phyloP scores from a whole-genome alignment of 2,113 vertebrate species.

The Sciurus niger region DNA sequence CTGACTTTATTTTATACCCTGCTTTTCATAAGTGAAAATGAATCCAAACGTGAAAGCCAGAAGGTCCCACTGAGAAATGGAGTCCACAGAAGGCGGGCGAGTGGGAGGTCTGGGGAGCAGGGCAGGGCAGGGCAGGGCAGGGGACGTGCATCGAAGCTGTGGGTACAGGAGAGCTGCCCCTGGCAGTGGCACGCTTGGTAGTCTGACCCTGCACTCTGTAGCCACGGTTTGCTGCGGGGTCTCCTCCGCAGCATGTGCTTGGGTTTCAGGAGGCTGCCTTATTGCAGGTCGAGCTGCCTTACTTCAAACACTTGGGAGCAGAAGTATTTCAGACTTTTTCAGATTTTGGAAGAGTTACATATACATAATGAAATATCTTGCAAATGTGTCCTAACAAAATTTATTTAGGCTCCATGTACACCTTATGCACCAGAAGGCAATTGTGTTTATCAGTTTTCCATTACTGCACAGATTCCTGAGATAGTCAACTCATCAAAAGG shows the following conservation, averaged over 20 bases:
- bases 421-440: not conserved
- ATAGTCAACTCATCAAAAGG: not conserved
- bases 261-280: not conserved
- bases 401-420: not conserved
- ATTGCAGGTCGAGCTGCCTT: not conserved
- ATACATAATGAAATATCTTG: not conserved
- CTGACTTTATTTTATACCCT: not conserved
- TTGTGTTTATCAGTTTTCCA: not conserved
- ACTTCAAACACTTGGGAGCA: not conserved
- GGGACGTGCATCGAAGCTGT: not conserved
- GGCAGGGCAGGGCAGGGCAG: too few relatives aligned
- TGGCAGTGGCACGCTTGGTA: rapidly evolving
- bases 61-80: not conserved
- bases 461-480: not conserved
- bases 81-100: rapidly evolving
- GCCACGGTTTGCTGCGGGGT: not conserved
- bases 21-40: not conserved
- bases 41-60: not conserved
- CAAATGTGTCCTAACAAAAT: not conserved
- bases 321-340: not conserved
- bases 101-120: not conserved
- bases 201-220: rapidly evolving
- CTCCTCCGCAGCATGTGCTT: not conserved
- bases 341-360: not conserved
- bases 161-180: too few relatives aligned